Base-by-base conservation (phyloP, 2,113 vertebrate genomes). In the Recurvirostra avosetta region DNA sequence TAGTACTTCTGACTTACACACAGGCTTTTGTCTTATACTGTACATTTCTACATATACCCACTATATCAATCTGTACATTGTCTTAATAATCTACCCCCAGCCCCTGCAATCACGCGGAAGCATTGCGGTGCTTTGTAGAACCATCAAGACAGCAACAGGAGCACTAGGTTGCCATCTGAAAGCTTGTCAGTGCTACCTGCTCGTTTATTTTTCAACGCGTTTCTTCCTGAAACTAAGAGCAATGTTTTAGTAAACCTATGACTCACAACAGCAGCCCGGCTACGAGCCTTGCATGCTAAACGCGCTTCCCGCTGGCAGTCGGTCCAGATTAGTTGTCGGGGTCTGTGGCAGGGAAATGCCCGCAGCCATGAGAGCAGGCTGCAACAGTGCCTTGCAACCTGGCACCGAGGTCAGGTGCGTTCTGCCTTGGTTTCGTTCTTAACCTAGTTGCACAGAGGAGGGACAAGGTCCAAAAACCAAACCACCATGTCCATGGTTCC, bases 261-360 rank as follows among this genome's bases (percentile, higher is more conserved):
- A 59, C 34, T 90, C 71, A 21, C 25, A 32, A 12, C 12, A 38
- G 34, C 15, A 38, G 56, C 65, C 30, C 1, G 7, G 63, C 50
- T 30, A 4, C 3, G 5, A 50, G 43, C 49, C 41, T 30, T 30
- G 26, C 49, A 36, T 6, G n/a, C 59, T n/a, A 47, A 59, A 40
- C 15, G 10, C 50, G 8, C 43, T 23, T 53, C 43, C 63, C 53
- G 70, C 38, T 65, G 43, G 26, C 63, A 15, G 3, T 19, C 36
- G 3, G 30, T 34, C 41, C 4, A 2, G 41, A 22, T 25, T 11
- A 11, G 41, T 16, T 8, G 9, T 4, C 4, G 1, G 16, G 26
- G 26, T 25, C 30, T 21, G 67, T 20, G 9, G 38, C 62, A 49
- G 38, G 27, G 49, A 50, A 65, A 49, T 1, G 30, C 9, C 15